phyloP scores from a whole-genome alignment of 2,888 invertebrate species.

The Nysson spinosus region DNA sequence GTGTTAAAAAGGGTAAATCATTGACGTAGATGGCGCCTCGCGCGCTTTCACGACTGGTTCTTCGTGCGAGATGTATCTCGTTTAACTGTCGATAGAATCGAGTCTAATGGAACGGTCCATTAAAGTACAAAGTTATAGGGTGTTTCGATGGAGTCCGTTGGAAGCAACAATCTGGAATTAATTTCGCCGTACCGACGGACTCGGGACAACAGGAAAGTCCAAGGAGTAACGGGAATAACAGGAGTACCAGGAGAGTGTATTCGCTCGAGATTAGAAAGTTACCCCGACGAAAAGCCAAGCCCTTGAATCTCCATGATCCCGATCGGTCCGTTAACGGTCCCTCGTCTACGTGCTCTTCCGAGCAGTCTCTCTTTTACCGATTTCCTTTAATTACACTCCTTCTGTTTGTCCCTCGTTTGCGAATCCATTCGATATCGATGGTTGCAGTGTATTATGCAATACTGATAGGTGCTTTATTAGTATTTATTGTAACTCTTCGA shows the following conservation, averaged over 20 bases:
- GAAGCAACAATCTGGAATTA: slow-evolving; percentile 54
- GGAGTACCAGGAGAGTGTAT: background rate
- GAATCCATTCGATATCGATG: no score
- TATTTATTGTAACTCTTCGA: no score
- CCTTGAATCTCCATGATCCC: background rate
- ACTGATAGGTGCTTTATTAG: no score
- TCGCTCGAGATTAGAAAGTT: slow-evolving; percentile 28
- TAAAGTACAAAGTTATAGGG: slow-evolving; percentile 46
- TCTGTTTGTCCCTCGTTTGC: no score
- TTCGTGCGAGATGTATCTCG: slow-evolving; percentile 16
- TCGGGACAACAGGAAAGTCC: slow-evolving; percentile 14
- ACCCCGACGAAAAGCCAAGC: slow-evolving; percentile 3
- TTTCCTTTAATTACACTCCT: no score
- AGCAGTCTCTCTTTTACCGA: no score
- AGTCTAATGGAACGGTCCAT: slow-evolving; percentile 48
- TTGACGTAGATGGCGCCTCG: no score
- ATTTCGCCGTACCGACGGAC: slow-evolving; percentile 28
- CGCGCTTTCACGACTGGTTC: no score
- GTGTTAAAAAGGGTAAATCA: no score
- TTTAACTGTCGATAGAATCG: slow-evolving; percentile 45
- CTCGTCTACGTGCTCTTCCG: no score
- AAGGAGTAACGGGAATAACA: slow-evolving; percentile 2
- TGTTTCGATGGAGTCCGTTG: slow-evolving; percentile 39
- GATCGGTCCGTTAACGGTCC: no score
- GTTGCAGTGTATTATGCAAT: no score